Evolutionary conservation across 2,888 invertebrate genomes (phyloP).

Genomic region (Lordiphosa fenestrarum): DNA sequence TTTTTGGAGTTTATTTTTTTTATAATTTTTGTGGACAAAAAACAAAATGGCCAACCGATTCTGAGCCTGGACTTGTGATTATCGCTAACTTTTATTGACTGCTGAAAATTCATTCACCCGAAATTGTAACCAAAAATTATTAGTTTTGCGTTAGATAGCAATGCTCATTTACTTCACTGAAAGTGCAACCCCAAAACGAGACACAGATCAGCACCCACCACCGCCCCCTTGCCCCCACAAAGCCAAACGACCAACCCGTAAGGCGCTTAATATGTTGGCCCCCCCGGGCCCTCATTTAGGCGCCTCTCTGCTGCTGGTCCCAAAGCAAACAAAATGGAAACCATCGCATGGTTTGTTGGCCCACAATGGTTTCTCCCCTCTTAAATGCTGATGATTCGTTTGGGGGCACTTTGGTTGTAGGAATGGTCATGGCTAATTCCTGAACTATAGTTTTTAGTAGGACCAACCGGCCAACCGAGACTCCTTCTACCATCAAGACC

Average conservation of each 20-base stretch:
- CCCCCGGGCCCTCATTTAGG: too few species aligned
- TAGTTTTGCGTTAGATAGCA: constrained; percentile 79
- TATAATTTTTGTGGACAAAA: constrained; percentile 4
- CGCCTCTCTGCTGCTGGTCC: too few species aligned
- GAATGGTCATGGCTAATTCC: constrained; percentile 80
- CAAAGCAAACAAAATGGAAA: background rate
- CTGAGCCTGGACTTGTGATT: constrained; percentile 51
- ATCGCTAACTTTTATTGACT: constrained; percentile 51
- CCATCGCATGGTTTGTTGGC: constrained; percentile 47
- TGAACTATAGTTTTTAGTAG: constrained; percentile 78
- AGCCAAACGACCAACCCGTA: constrained; percentile 4
- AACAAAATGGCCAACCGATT: constrained; percentile 15
- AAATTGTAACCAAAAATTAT: constrained; percentile 76
- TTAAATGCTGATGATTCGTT: constrained; percentile 63
- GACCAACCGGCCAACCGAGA: constrained; percentile 27
- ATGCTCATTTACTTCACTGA: constrained; percentile 80
- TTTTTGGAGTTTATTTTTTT: background rate
- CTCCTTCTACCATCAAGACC: constrained; percentile 11
- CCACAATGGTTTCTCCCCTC: background rate
- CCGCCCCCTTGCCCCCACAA: constrained; percentile 1
- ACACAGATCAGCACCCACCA: background rate
- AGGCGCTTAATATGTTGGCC: too few species aligned
- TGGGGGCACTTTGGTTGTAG: constrained; percentile 78
- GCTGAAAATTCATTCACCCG: constrained; percentile 68
- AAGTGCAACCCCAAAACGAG: constrained; percentile 76